A percentile compares a stretch with the other conserved stretches of the same genome.
Evolutionary conservation across 1,140 invertebrate genomes (phyloP).

Genomic region (Drosophila mauritiana): DNA sequence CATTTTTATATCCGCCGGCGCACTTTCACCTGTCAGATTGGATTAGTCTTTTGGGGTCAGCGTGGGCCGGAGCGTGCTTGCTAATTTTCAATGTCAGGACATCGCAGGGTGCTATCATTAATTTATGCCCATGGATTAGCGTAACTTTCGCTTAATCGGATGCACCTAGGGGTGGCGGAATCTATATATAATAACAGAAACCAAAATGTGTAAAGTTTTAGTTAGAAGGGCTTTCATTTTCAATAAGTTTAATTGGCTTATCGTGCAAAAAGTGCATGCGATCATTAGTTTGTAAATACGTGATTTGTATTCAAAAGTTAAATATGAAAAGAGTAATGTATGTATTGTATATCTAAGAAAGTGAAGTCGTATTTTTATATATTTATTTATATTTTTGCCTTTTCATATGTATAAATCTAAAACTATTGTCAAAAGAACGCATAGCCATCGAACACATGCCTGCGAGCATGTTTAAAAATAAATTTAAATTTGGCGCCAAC

Average conservation of each 20-base stretch:
- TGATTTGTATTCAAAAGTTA: neutral
- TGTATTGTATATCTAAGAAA: neutral
- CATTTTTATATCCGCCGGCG: constrained; percentile 53
- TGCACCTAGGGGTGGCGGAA: neutral
- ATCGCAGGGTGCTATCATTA: constrained; percentile 10
- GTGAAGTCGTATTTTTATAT: no score
- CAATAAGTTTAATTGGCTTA: neutral
- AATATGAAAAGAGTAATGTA: neutral
- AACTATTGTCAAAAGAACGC: no score
- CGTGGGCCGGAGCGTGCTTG: constrained; percentile 4
- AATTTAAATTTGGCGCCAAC: constrained; percentile 1
- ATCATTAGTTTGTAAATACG: no score
- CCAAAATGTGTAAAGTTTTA: neutral
- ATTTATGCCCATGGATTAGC: constrained; percentile 37
- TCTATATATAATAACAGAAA: constrained; percentile 6
- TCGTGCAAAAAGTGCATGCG: no score
- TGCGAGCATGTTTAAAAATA: neutral
- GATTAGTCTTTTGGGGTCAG: constrained; percentile 58
- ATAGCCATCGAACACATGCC: no score
- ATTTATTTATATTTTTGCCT: no score
- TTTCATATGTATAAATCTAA: no score
- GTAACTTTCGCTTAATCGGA: neutral
- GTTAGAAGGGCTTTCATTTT: neutral
- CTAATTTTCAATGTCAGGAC: constrained; percentile 41
- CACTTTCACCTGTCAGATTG: constrained; percentile 42